These are phyloP conservation scores for Odocoileus virginianus DNA, from an alignment of 2,113 vertebrate genomes.

Conservation along the genomic window DNA sequence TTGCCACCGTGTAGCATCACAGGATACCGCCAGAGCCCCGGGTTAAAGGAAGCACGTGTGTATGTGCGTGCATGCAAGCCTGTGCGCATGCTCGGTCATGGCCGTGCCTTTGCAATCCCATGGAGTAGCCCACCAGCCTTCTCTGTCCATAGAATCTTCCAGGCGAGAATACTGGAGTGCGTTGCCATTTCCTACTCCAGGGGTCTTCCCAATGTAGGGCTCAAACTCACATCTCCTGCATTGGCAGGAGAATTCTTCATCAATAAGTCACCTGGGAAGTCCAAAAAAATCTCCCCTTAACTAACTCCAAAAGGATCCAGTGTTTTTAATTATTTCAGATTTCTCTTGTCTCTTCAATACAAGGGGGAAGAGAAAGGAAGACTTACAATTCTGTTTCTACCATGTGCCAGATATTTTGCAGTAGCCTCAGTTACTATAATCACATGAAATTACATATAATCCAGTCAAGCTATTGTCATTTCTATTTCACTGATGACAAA, in stretches of 20 bases:
- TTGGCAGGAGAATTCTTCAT: neutral
- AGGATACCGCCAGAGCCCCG: neutral
- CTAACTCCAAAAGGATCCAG: no score
- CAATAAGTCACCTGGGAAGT: neutral
- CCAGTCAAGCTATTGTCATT: neutral
- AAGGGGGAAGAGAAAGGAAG: neutral
- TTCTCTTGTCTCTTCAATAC: neutral
- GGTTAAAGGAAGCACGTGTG: neutral
- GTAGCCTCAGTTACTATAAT: neutral
- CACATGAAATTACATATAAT: neutral
- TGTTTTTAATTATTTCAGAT: neutral
- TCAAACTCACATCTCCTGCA: neutral
- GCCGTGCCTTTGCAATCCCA: neutral
- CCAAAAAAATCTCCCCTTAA: neutral
- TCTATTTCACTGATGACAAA: neutral
- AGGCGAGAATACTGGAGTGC: neutral
- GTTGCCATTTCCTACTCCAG: neutral
- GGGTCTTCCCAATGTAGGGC: neutral
- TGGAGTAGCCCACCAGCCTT: neutral
- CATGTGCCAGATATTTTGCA: neutral
- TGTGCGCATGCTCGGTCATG: rapidly evolving
- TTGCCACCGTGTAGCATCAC: rapidly evolving
- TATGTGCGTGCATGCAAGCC: rapidly evolving
- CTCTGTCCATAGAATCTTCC: neutral
- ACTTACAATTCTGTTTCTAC: neutral